phyloP scores from a whole-genome alignment of 2,797 vertebrate species.

The Peromyscus eremicus region DNA sequence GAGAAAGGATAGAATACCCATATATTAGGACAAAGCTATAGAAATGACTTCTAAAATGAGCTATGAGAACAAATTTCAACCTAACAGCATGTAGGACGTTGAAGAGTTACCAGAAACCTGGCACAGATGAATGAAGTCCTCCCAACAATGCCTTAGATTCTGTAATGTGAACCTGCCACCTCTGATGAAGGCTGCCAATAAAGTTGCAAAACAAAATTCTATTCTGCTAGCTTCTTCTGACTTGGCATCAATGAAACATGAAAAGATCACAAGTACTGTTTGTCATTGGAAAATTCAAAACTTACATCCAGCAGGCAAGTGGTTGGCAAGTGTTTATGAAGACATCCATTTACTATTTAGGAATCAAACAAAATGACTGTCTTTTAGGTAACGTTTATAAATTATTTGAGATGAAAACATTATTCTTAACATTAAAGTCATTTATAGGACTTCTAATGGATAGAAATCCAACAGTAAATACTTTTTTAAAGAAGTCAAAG shows the following conservation, averaged over 20 bases:
- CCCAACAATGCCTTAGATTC: accelerated
- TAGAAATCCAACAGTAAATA: slow-evolving; percentile 4
- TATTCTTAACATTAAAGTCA: slow-evolving; percentile 46
- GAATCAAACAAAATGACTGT: not conserved
- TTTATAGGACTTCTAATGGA: not conserved
- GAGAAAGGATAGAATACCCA: not conserved
- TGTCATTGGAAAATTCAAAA: slow-evolving; percentile 49
- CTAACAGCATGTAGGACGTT: not conserved
- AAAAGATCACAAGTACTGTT: slow-evolving; percentile 57
- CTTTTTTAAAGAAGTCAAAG: not conserved
- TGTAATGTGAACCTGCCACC: accelerated
- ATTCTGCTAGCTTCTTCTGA: slow-evolving; percentile 56
- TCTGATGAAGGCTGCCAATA: not conserved
- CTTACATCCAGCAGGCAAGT: slow-evolving; percentile 62
- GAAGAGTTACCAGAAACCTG: not conserved
- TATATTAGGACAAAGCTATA: not conserved
- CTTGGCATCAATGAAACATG: slow-evolving; percentile 72
- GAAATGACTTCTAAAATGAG: not conserved
- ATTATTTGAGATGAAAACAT: slow-evolving; percentile 47
- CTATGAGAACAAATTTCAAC: not conserved
- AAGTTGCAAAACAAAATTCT: slow-evolving; percentile 50
- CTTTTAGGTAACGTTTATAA: slow-evolving; percentile 58
- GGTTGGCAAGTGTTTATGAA: not conserved
- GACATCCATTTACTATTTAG: slow-evolving; percentile 52
- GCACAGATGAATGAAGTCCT: not conserved